phyloP scores from a whole-genome alignment of 2,113 vertebrate species.

The Ceratotherium simum region DNA sequence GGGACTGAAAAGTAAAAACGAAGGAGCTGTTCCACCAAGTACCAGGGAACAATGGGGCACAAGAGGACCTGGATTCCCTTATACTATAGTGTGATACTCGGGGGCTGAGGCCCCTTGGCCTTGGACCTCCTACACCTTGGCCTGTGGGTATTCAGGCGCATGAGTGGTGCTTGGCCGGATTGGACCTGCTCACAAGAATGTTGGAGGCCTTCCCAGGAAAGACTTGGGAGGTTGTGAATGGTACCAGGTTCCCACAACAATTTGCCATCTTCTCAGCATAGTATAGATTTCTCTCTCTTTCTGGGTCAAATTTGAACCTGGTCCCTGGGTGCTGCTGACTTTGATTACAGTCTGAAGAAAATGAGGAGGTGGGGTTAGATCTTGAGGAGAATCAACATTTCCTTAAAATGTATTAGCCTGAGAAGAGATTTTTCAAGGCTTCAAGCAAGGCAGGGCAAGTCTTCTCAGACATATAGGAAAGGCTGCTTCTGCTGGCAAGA shows the following conservation, averaged over 20 bases:
- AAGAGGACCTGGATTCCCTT: neutral
- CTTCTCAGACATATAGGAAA: neutral
- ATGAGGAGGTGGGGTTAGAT: neutral
- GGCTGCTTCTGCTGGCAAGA: neutral
- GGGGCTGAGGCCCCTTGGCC: neutral
- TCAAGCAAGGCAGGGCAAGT: neutral
- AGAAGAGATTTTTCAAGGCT: neutral
- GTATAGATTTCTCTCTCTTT: neutral
- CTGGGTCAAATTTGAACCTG: neutral
- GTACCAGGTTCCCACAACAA: neutral
- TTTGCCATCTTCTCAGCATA: neutral
- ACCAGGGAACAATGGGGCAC: no score
- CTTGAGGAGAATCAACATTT: neutral
- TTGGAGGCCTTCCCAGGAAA: neutral
- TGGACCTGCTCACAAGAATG: neutral
- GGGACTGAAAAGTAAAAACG: neutral
- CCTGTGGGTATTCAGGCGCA: rapidly evolving
- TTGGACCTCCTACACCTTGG: neutral
- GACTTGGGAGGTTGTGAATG: neutral
- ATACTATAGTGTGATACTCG: neutral
- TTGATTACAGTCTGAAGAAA: neutral
- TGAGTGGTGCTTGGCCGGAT: neutral
- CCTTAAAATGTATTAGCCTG: neutral
- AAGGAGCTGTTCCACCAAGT: neutral
- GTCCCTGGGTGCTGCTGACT: neutral